A percentile compares a stretch with the other conserved stretches of the same genome.
Evolutionary conservation across 1,140 invertebrate species (phyloP).

Genomic region (Drosophila triauraria): DNA sequence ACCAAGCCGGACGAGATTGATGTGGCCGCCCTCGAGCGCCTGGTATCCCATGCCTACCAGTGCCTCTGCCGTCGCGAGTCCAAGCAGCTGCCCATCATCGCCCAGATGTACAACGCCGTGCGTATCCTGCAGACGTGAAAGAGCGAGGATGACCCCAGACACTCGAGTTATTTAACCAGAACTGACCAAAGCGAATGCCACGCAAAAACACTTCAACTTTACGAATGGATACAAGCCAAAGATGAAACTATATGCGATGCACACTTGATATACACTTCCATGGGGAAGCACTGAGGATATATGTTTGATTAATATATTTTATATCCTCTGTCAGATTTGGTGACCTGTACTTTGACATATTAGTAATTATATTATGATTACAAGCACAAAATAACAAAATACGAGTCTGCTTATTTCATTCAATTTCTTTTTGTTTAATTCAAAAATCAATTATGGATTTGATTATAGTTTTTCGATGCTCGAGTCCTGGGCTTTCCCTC

Average conservation of each 20-base stretch:
- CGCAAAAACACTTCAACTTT: not conserved
- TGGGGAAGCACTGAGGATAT: too few species aligned
- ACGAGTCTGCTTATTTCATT: too few species aligned
- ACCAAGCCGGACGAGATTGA: constrained; percentile 72
- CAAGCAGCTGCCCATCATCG: constrained; percentile 64
- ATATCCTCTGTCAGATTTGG: too few species aligned
- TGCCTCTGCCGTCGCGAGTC: constrained; percentile 62
- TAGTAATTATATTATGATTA: too few species aligned
- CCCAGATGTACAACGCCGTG: constrained; percentile 83
- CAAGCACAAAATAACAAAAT: too few species aligned
- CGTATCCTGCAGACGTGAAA: constrained; percentile 63
- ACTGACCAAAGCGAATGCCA: not conserved
- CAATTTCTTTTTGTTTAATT: too few species aligned
- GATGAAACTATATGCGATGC: not conserved
- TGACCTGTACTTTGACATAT: too few species aligned
- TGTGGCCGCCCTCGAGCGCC: constrained; percentile 57
- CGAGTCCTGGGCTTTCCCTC: constrained; percentile 36
- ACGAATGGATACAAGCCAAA: not conserved
- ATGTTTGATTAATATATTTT: too few species aligned
- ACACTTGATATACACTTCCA: not conserved
- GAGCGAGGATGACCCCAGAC: constrained; percentile 4
- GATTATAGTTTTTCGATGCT: not conserved
- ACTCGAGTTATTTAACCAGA: constrained; percentile 42
- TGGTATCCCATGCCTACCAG: constrained; percentile 64
- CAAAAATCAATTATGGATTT: not conserved